Evolutionary conservation across 2,797 vertebrate genomes (phyloP), one percentile per base, ranked within the genome.

Genomic region (Esox masquinongy): DNA sequence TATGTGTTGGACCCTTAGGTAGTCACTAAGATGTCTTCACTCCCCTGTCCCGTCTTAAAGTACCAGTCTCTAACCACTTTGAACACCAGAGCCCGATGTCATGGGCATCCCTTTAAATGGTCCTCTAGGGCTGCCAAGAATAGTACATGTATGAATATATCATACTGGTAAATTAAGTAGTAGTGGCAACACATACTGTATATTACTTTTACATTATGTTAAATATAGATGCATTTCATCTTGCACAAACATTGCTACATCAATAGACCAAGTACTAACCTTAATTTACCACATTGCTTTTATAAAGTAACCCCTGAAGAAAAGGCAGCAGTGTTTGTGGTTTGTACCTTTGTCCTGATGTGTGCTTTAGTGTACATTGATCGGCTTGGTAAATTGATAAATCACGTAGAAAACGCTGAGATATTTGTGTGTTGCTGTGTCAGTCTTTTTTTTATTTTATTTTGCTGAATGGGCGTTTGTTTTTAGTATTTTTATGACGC

Each of bases 101-200:
- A 90, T 88, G 93, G 93, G 91, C 94, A 94, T 92, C 93, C 93
- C 93, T 95, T 94, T 94, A 92, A 93, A 93, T 95, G 93, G 94
- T 94, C 94, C 92, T 79, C 70, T 87, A 85, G 82, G 73, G 76
- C 31, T 82, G 72, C 85, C 73, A 70, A 79, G 73, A 66, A 47
- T 90, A 80, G 63, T 80, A 88, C 84, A 82, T 83, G 29, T 71
- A 73, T 17, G 81, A 84, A 88, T 91, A 80, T 12, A n/a, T 68
- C 43, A 66, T 69, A n/a, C 88, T 15, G 14, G 16, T 87, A 79
- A 87, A 79, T 7, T 77, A 82, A 26, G 16, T 0, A 15, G 24
- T 39, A 61, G 39, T 61, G 56, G 56, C 36, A 39, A 70, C 53
- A 61, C 29, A 56, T 43, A 59, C 39, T 43, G 39, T 43, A 6